Base-by-base conservation (phyloP, 2,888 invertebrate species). In the Lydus trimaculatus region DNA sequence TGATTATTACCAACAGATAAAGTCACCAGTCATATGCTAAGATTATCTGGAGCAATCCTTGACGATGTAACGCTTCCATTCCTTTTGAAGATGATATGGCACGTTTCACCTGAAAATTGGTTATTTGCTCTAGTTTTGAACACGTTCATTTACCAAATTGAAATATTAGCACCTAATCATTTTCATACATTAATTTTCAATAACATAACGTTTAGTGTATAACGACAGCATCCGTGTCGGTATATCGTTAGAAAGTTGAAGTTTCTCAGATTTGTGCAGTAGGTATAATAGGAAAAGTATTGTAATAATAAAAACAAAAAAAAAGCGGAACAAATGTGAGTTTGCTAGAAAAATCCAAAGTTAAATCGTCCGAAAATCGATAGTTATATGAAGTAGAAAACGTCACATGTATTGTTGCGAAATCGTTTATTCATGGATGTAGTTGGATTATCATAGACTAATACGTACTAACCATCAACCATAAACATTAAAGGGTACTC, bases 141-240 rank as follows among this genome's bases (percentile, higher is more conserved):
- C n/a, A n/a, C 59, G 59, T 0, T 17, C 1, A 36, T 7, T 60
- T 60, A 20, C 2, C 11, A 60, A 60, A 33, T 60, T 60, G 60
- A 60, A 13, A 60, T 33, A 59, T 59, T 59, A 59, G 31, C 28
- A 59, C 31, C 17, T 59, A 28, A 31, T 31, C 33, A 6, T 23
- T 17, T 33, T 60, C 28, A 31, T 28, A 31, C 36, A 23, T 60
- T 60, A 60, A 11, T n/a, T 20, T 60, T 31, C 60, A 31, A 20
- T 20, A 20, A 48, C 20, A n/a, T 48, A 20, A 48, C 20, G 20
- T 20, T 2, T 20, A 17, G 39, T 2, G 15, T n/a, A n/a, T 39
- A 17, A 43, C 11, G 39, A 43, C 9, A 31, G 6, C 31, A 31
- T 43, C 39, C 17, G 39, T 43, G 5, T 7, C n/a, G 39, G 5